These are phyloP conservation scores for Hypanus sabinus DNA, from an alignment of 2,113 vertebrate species.

Conservation along the genomic window DNA sequence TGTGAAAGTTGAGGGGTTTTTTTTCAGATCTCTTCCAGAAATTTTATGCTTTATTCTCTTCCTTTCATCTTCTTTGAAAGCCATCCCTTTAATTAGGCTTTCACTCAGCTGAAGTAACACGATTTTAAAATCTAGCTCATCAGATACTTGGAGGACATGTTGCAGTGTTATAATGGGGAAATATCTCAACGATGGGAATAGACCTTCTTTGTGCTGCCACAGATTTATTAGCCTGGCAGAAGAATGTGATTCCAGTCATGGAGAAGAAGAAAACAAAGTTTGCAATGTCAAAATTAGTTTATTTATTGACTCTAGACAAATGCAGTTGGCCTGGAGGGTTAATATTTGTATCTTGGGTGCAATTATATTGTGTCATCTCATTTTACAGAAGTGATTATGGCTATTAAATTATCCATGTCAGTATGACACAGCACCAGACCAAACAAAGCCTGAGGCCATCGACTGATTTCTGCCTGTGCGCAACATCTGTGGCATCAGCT, in stretches of 20 bases:
- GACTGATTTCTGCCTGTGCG: slow-evolving; percentile 65
- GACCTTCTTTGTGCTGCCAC: neutral
- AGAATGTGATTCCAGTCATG: neutral
- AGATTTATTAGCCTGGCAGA: neutral
- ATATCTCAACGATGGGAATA: neutral
- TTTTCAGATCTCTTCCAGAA: neutral
- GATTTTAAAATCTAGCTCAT: neutral
- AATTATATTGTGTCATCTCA: slow-evolving; percentile 69
- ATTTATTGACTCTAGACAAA: slow-evolving; percentile 48
- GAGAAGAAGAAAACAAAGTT: slow-evolving; percentile 14
- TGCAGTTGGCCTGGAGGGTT: slow-evolving; percentile 61
- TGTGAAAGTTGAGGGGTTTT: neutral
- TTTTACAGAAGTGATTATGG: slow-evolving; percentile 67
- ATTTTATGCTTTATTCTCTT: no score
- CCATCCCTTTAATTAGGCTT: neutral
- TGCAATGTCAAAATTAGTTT: slow-evolving; percentile 55
- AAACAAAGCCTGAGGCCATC: slow-evolving; percentile 67
- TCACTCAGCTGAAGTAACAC: neutral
- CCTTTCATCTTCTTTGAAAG: neutral
- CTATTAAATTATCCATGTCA: slow-evolving; percentile 79
- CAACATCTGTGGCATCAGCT: slow-evolving; percentile 68
- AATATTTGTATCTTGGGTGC: slow-evolving; percentile 60
- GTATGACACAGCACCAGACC: slow-evolving; percentile 66
- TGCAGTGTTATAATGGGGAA: neutral
- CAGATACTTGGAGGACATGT: neutral